phyloP scores from a whole-genome alignment of 1,140 invertebrate genomes.

The Caerostris extrusa region DNA sequence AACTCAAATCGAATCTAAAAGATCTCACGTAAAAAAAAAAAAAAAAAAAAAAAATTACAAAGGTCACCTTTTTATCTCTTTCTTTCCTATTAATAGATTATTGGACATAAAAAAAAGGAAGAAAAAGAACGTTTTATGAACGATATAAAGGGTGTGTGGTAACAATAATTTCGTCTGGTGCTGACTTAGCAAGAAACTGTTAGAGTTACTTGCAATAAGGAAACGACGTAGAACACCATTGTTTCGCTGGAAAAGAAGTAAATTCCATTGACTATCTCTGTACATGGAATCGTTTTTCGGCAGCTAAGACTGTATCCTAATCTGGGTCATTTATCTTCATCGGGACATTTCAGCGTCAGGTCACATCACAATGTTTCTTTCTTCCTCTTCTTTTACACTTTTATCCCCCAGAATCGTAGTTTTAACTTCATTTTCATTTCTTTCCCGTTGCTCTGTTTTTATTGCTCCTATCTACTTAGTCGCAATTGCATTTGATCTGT shows the following conservation, averaged over 20 bases:
- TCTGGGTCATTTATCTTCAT: constrained; percentile 57
- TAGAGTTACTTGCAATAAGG: constrained; percentile 12
- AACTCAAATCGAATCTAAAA: too few species aligned
- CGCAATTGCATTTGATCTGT: constrained; percentile 50
- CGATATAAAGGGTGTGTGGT: background rate
- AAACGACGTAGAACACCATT: background rate
- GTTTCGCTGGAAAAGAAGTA: background rate
- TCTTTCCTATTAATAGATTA: background rate
- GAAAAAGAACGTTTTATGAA: background rate
- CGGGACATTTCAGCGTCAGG: constrained; percentile 51
- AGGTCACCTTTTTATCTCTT: background rate
- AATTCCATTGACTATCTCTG: background rate
- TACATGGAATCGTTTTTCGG: constrained; percentile 49
- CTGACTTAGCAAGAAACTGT: constrained; percentile 4
- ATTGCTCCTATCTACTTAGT: constrained; percentile 54
- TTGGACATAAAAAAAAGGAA: background rate
- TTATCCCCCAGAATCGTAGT: constrained; percentile 43
- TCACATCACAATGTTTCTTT: constrained; percentile 49
- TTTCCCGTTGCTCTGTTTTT: constrained; percentile 32
- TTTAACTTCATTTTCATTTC: constrained; percentile 58
- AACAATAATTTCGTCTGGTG: constrained; percentile 1
- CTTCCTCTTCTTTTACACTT: constrained; percentile 31
- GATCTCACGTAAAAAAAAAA: too few species aligned
- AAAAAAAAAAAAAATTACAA: background rate
- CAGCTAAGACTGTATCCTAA: constrained; percentile 42